phyloP scores from a whole-genome alignment of 2,113 vertebrate species.

The Hoplias malabaricus region DNA sequence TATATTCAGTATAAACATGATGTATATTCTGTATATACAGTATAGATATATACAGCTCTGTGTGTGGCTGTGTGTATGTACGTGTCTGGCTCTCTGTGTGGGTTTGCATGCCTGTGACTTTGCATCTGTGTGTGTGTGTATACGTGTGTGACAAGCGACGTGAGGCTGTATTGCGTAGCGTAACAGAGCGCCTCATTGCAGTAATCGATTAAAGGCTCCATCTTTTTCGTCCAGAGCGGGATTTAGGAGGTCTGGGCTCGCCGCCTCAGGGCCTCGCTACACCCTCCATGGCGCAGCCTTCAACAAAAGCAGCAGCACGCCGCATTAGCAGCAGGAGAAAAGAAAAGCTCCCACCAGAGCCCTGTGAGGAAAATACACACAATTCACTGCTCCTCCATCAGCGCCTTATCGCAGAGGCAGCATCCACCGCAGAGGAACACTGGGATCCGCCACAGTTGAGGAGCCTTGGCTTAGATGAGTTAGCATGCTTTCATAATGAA shows the following conservation, averaged over 20 bases:
- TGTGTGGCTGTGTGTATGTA: background rate
- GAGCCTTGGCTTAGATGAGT: background rate
- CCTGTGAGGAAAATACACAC: background rate
- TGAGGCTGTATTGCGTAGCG: background rate
- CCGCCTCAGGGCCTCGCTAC: background rate
- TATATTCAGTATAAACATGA: no score
- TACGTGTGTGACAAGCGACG: background rate
- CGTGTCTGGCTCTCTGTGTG: background rate
- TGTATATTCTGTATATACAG: background rate
- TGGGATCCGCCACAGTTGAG: background rate
- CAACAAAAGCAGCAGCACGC: conserved; percentile 4
- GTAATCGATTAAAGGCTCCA: conserved; percentile 12
- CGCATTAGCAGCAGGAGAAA: conserved; percentile 16
- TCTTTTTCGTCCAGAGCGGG: background rate
- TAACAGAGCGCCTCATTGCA: background rate
- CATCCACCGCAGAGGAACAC: background rate
- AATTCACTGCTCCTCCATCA: conserved; percentile 4
- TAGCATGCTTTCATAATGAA: no score
- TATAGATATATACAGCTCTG: background rate
- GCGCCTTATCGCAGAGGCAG: background rate
- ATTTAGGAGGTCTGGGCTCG: background rate
- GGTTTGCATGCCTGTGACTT: background rate
- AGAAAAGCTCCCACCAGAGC: conserved; percentile 6
- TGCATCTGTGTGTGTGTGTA: background rate
- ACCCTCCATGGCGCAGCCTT: background rate